Base-by-base conservation (phyloP, 64 coral and sea anemone genomes). In the Montipora capricornis region DNA sequence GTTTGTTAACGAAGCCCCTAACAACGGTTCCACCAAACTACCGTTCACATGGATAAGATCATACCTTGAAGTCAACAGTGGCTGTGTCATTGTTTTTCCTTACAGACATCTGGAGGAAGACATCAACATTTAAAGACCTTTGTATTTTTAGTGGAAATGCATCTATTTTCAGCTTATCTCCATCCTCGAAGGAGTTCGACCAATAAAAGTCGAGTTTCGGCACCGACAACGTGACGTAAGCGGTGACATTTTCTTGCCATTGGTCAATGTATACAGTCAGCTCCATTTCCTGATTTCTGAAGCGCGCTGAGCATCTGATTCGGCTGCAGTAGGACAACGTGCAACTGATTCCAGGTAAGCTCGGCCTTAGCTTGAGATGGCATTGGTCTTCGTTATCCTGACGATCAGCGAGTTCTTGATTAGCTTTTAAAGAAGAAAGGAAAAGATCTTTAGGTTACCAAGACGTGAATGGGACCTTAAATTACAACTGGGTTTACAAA, bases 51-150 rank as follows among this genome's bases (percentile, higher is more conserved):
- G 12, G 64, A 80, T 8, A 20, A 20, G 6, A 49, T 6, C 46
- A 12, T 86, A 86, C 82, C 82, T 86, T 71, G 66, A 86, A 86
- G 45, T 22, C 19, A 19, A 86, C 20, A 6, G 82, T 50, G 37
- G 37, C 37, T 37, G 37, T 37, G 7, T 45, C 64, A 73, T 86
- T 86, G 6, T 48, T 47, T 86, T 86, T 50, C 17, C 20, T 86
- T 46, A 86, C 2, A 6, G 66, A 69, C 22, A 70, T 4, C 20
- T 50, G 64, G 11, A 86, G 45, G n/a, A 49, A 86, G 8, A 50
- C 82, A 86, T 86, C 46, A 22, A 11, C 64, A 49, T n/a, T 46
- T 13, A n/a, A 44, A 50, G 37, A 86, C 8, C 47, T 47, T 51
- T 49, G 16, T 11, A 86, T 51, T 49, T 86, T 44, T 64, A 86